Percentiles rank a stretch among this genome's conserved stretches.
Evolutionary conservation across 2,888 invertebrate species (phyloP).

Genomic region (Parnassius glacialis): DNA sequence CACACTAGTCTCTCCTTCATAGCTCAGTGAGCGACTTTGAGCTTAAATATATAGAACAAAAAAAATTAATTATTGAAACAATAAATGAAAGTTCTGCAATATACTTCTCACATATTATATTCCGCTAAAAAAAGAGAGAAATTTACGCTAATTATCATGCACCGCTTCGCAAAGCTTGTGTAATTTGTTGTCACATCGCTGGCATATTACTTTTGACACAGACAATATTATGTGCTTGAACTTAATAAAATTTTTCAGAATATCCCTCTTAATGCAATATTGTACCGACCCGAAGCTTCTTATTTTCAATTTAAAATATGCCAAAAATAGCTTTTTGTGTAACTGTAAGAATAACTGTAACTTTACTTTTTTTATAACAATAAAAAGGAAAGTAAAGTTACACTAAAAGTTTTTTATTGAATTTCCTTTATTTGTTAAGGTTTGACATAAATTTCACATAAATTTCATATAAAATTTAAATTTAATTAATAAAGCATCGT

Average conservation of each 20-base stretch:
- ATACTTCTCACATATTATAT: background rate
- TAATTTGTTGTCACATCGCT: conserved; percentile 7
- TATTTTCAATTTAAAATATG: background rate
- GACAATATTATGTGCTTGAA: conserved; percentile 14
- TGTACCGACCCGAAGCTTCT: background rate
- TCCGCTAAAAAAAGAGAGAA: background rate
- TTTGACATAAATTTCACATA: too few species aligned
- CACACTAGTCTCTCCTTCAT: too few species aligned
- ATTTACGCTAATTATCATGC: conserved; percentile 6
- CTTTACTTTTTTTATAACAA: too few species aligned
- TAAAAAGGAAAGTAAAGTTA: too few species aligned
- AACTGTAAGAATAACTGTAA: too few species aligned
- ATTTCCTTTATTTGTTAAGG: too few species aligned
- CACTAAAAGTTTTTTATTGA: too few species aligned
- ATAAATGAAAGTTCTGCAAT: background rate
- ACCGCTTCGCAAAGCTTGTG: conserved; percentile 2
- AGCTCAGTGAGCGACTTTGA: too few species aligned
- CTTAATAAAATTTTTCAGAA: conserved; percentile 15
- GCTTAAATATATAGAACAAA: too few species aligned
- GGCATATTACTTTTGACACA: conserved; percentile 15
- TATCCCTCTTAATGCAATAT: background rate
- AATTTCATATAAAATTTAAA: too few species aligned
- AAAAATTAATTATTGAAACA: too few species aligned
- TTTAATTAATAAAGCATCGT: too few species aligned
- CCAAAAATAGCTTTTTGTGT: background rate